Evolutionary conservation across 2,888 invertebrate species (phyloP), one percentile per base, ranked within the genome.

Genomic region (Thalpophila matura): DNA sequence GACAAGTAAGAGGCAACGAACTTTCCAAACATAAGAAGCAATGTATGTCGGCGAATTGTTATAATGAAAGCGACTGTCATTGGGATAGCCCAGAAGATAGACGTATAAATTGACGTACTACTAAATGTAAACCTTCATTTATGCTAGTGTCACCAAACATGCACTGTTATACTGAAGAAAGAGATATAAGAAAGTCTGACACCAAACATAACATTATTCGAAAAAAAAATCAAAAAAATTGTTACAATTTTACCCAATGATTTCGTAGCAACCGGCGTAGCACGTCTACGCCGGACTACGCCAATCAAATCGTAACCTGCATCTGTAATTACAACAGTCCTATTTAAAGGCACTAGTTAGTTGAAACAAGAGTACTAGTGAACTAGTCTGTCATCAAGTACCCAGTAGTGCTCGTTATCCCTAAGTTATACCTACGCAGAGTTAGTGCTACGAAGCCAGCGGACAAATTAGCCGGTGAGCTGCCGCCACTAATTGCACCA

Each of bases 391-490:
- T 68, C 55, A 71, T 71, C 55, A 61, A 49, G 37, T 16, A 22
- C 43, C 35, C 33, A 45, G 55, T 35, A 20, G 20, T 22, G 31
- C 69, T 56, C 35, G 45, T 69, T 74, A 51, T 24, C 27, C 14
- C 14, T 35, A 22, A 47, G 46, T 12, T 37, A 20, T 56, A 66
- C 50, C 35, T 40, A 43, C 18, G 35, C 22, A 55, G 47, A 33
- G 58, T 37, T 50, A 50, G 55, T 31, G 38, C 33, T 47, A 29
- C 46, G 58, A 42, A 35, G 35, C 55, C 49, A 51, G 69, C 82
- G 89, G 90, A 92, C 92, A 89, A 91, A 94, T 94, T 92, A 94
- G 91, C 90, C 86, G 83, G 86, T 88, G 90, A 89, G 92, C 89
- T 89, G 91, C 88, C 86, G 88, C 84, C 86, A 89, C 94, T 95